Evolutionary conservation across 2,888 invertebrate genomes (phyloP), one percentile per base, ranked within the genome.

Genomic region (Phyto melanocephala): DNA sequence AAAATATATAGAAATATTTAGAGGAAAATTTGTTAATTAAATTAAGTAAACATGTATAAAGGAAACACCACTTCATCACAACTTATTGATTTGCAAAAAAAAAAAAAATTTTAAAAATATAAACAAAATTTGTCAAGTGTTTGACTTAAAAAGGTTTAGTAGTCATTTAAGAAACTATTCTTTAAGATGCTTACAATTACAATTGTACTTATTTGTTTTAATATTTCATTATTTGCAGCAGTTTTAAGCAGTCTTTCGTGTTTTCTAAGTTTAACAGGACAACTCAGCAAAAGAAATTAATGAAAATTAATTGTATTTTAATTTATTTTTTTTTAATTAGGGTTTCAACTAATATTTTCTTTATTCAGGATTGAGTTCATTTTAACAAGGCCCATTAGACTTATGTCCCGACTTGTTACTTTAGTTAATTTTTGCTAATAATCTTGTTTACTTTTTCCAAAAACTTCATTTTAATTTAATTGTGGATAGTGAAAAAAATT

Each of bases 1-100:
- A 42, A 6, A 42, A 71, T 52, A 65, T 45, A 67, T 47, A 58
- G 0, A 28, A 37, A 47, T 47, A 0, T 50, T 52, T 70, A 62
- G 50, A 35, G 20, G 33, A 58, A 28, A 71, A 71, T 20, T 71
- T 71, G 33, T 77, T 62, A 77, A 52, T 60, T 42, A 62, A 60
- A 54, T 74, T 22, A 67, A 15, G 35, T 47, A 52, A 52, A 52
- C n/a, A 58, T 1, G n/a, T 22, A 71, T 40, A 70, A 15, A 50
- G n/a, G 24, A 22, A 47, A 33, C 42, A 54, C 37, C 15, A 60
- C 37, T 28, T 20, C 33, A n/a, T 47, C 2, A 22, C n/a, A 37
- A 74, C 7, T 56, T 58, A 58, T 20, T 40, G 37, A 24, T 22
- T 28, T 17, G 11, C 11, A 33, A 67, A 71, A 58, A 58, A 24